A percentile compares a stretch with the other conserved stretches of the same genome.
phyloP scores from a whole-genome alignment of 35 echinoderm and acorn worm species.

The Heliocidaris erythrogramma region DNA sequence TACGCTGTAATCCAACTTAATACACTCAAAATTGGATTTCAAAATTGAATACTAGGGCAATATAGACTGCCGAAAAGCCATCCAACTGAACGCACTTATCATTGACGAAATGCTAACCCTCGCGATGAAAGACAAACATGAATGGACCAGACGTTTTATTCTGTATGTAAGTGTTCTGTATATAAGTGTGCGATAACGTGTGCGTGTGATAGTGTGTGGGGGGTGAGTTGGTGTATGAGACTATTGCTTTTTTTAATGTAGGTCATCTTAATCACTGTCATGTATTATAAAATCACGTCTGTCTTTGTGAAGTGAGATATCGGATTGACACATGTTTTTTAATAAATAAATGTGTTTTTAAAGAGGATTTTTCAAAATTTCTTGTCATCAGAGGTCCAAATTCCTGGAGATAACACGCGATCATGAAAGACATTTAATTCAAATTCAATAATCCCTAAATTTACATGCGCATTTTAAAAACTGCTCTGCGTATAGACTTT shows the following conservation, averaged over 20 bases:
- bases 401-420: too few relatives aligned
- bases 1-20: constrained; percentile 39
- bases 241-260: neutral
- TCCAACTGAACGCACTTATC: neutral
- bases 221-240: neutral
- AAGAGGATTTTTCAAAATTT: too few relatives aligned
- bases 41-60: constrained; percentile 39
- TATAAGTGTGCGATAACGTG: neutral
- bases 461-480: too few relatives aligned
- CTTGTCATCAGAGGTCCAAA: too few relatives aligned
- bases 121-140: neutral
- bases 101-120: neutral
- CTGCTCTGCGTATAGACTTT: too few relatives aligned
- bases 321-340: too few relatives aligned
- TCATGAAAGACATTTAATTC: too few relatives aligned
- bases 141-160: neutral
- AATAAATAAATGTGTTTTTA: too few relatives aligned
- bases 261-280: neutral
- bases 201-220: neutral
- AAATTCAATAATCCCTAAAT: too few relatives aligned
- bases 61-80: constrained; percentile 6
- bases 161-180: neutral
- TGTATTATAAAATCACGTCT: too few relatives aligned
- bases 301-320: too few relatives aligned
- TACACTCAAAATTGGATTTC: constrained; percentile 45